Conservation (phyloP, 2,888 invertebrate genomes). For the Aporophyla nigra region DNA sequence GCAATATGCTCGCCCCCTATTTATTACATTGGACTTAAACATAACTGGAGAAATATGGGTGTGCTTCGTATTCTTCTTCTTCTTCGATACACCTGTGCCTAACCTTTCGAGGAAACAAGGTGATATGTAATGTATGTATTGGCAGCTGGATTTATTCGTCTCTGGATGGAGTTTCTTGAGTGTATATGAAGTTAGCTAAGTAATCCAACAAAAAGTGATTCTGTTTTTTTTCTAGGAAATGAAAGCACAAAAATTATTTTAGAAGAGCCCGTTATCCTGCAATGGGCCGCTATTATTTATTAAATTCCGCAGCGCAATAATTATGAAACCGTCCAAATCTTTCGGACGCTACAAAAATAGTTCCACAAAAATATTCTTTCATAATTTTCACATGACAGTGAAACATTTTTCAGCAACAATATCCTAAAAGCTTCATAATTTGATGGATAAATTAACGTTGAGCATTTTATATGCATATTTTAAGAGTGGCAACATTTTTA, state of each 20-base stretch:
- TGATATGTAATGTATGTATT: too few relatives aligned
- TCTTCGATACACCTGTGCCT: too few relatives aligned
- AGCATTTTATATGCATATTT: conserved; percentile 65
- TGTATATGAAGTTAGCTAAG: neutral
- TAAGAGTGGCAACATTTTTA: conserved; percentile 44
- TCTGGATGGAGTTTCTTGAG: too few relatives aligned
- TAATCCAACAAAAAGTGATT: neutral
- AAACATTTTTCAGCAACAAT: conserved; percentile 53
- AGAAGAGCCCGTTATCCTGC: too few relatives aligned
- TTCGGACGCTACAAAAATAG: conserved; percentile 37
- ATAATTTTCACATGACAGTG: conserved; percentile 42
- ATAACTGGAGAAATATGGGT: too few relatives aligned
- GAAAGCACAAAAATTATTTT: too few relatives aligned
- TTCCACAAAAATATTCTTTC: conserved; percentile 44
- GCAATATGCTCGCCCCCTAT: too few relatives aligned
- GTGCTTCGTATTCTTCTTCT: too few relatives aligned
- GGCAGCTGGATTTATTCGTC: too few relatives aligned
- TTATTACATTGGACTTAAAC: too few relatives aligned
- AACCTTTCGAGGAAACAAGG: too few relatives aligned
- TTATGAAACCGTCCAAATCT: conserved; percentile 10
- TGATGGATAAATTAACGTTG: conserved; percentile 62
- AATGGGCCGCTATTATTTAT: neutral
- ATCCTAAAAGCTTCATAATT: conserved; percentile 62
- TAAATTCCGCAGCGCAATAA: conserved; percentile 22
- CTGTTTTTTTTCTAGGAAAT: neutral